Conservation (phyloP, 1,140 invertebrate species). For the Macrotrachela quadricornifera region DNA sequence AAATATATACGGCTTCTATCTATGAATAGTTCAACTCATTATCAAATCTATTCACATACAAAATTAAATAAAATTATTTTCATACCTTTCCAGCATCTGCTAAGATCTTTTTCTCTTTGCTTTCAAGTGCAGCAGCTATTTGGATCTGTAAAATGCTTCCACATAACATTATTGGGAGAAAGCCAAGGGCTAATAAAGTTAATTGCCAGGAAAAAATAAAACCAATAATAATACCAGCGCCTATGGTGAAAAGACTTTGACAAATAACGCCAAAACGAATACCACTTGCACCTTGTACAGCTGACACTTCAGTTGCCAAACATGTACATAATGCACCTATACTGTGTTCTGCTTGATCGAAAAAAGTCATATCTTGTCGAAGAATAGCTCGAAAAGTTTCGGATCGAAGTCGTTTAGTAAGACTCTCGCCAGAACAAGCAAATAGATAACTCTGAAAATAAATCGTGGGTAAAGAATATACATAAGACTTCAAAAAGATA, state of each 20-base stretch:
- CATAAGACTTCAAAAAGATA: too few relatives aligned
- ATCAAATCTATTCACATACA: too few relatives aligned
- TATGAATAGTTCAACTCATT: too few relatives aligned
- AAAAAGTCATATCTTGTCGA: constrained; percentile 72
- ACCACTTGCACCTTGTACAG: not conserved
- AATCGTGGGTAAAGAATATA: too few relatives aligned
- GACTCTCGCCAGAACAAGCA: constrained; percentile 24
- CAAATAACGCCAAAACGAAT: not conserved
- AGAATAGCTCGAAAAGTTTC: constrained; percentile 50
- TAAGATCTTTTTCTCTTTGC: too few relatives aligned
- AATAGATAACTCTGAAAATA: not conserved
- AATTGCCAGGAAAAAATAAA: constrained; percentile 48
- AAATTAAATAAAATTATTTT: too few relatives aligned
- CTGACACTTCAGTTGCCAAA: constrained; percentile 25
- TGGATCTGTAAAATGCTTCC: too few relatives aligned
- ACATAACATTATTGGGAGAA: too few relatives aligned
- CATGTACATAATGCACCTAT: constrained; percentile 52
- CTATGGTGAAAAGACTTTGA: constrained; percentile 39
- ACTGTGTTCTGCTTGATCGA: constrained; percentile 46
- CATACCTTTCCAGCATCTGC: too few relatives aligned
- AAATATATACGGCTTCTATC: too few relatives aligned
- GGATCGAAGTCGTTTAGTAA: constrained; percentile 42
- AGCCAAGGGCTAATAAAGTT: too few relatives aligned
- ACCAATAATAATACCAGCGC: constrained; percentile 45
- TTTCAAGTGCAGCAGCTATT: too few relatives aligned